Evolutionary conservation across 2,888 invertebrate genomes (phyloP).

Genomic region (Choreutis nemorana): DNA sequence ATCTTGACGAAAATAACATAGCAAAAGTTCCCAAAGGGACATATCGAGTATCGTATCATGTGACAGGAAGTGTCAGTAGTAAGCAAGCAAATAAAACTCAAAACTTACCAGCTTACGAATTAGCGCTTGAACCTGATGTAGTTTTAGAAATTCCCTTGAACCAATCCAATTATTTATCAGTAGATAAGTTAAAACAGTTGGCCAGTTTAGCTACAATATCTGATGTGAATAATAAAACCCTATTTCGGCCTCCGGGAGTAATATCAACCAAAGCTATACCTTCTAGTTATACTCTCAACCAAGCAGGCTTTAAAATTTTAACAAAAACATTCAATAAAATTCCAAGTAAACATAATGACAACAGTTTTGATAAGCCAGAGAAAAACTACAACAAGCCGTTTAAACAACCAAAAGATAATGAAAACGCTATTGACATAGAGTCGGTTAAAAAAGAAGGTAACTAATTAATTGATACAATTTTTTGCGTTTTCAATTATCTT

Average conservation of each 20-base stretch:
- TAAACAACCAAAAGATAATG: conserved; percentile 33
- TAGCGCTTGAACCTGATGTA: conserved; percentile 50
- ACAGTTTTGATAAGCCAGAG: conserved; percentile 39
- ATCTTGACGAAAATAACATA: conserved; percentile 16
- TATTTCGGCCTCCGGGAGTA: conserved; percentile 51
- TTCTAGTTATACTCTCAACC: conserved; percentile 68
- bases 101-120: conserved; percentile 47
- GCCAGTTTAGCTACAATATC: conserved; percentile 66
- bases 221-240: conserved; percentile 56
- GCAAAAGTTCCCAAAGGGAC: conserved; percentile 46
- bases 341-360: conserved; percentile 50
- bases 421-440: conserved; percentile 18
- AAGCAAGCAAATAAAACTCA: conserved; percentile 55
- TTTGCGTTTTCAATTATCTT: conserved; percentile 3
- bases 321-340: conserved; percentile 72
- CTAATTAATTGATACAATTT: conserved; percentile 2
- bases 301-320: conserved; percentile 71
- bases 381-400: conserved; percentile 35
- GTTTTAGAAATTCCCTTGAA: conserved; percentile 52
- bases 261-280: conserved; percentile 70
- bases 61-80: conserved; percentile 56
- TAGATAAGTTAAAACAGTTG: conserved; percentile 60
- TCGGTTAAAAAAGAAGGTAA: conserved; percentile 25
- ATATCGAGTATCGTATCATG: conserved; percentile 54
- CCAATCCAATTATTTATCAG: conserved; percentile 40